Evolutionary conservation across 2,888 invertebrate species (phyloP), one percentile per base, ranked within the genome.

Genomic region (Eupithecia vulgata): DNA sequence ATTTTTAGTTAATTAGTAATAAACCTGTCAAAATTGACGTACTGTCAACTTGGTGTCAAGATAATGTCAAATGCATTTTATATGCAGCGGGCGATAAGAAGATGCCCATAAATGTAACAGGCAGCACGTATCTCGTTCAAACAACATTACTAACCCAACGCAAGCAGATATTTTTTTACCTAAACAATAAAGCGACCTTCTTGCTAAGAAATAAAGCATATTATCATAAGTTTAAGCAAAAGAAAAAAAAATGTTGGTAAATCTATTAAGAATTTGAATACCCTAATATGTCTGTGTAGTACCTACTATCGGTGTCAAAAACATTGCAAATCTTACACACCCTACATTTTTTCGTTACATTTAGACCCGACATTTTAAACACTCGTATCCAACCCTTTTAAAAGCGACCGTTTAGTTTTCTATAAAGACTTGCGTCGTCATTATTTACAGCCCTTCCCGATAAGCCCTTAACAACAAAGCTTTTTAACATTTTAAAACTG

Each of bases 401-500:
- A 73, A 71, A 67, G 80, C 80, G 80, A 89, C 84, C 93, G 91
- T 92, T 94, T 93, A 93, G 91, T 88, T 90, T 87, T 88, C 87
- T 85, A 89, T 89, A 90, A 88, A 89, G 91, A 91, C 84, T 88
- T 90, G 93, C 92, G 83, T 84, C 89, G 91, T 94, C 93, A 94
- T 94, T 94, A 93, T 94, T 94, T 94, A 93, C 91, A 94, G 91
- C 94, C 94, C 93, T 91, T 91, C 90, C 83, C 86, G 87, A 87
- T 88, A 87, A 90, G 86, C 92, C 93, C 92, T 92, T 89, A 85
- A 92, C 92, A 92, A 94, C 93, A 93, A 92, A 89, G 87, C 91
- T 90, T 92, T 92, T 93, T 93, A 94, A 93, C 93, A 93, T 94
- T 93, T 94, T 90, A 91, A 94, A 94, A 91, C 90, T 88, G 80